Percentiles rank a stretch among this genome's conserved stretches.
Evolutionary conservation across 2,888 invertebrate genomes (phyloP).

Genomic region (Lithodes maja): DNA sequence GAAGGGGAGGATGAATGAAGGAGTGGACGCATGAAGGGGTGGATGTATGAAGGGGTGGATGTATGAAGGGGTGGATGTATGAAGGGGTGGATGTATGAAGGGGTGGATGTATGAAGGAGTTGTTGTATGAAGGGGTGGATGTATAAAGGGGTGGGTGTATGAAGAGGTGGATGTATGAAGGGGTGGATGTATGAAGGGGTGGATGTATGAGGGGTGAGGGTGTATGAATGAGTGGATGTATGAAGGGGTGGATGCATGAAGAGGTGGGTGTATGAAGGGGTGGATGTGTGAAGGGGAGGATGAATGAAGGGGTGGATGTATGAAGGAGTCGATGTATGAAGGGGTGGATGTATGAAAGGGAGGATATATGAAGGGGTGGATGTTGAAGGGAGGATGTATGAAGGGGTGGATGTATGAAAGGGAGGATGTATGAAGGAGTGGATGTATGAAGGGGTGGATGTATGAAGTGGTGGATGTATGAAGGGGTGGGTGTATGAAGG

Average conservation of each 20-base stretch:
- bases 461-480: not conserved
- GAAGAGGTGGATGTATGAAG: not conserved
- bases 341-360: not conserved
- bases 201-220: not conserved
- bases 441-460: not conserved
- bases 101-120: not conserved
- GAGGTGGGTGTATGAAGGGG: not conserved
- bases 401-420: not conserved
- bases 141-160: not conserved
- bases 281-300: not conserved
- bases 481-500: not conserved
- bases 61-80: not conserved
- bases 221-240: not conserved
- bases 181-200: not conserved
- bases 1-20: not conserved
- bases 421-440: not conserved
- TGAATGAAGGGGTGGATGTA: not conserved
- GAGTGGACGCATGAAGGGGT: not conserved
- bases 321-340: not conserved
- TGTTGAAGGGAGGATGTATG: not conserved
- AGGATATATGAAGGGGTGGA: not conserved
- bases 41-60: not conserved
- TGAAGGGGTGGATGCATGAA: not conserved
- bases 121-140: not conserved
- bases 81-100: not conserved